Evolutionary conservation across 2,113 vertebrate genomes (phyloP).

Genomic region (Callithrix jacchus): DNA sequence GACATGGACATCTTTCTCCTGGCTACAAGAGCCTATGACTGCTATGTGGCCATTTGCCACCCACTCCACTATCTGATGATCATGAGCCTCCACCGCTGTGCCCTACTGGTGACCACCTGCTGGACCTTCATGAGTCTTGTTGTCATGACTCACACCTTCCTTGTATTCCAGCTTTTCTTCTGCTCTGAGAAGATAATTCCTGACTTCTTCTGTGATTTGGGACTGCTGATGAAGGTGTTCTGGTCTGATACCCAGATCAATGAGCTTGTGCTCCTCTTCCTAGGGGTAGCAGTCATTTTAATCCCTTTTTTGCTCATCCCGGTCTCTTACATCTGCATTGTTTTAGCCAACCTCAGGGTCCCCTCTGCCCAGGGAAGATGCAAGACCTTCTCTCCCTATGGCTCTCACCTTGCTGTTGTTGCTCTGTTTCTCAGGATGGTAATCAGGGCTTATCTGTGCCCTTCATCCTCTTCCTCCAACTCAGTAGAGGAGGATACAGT

Average conservation of each 20-base stretch:
- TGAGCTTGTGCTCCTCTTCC: slow-evolving; percentile 44
- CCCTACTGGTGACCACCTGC: slow-evolving; percentile 36
- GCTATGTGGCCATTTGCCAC: slow-evolving; percentile 62
- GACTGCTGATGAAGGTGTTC: slow-evolving; percentile 62
- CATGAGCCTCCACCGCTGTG: slow-evolving; percentile 49
- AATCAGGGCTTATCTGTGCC: slow-evolving; percentile 66
- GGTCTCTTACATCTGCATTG: slow-evolving; percentile 60
- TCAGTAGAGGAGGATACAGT: slow-evolving; percentile 26
- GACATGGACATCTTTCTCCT: slow-evolving; percentile 72
- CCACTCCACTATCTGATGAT: slow-evolving; percentile 52
- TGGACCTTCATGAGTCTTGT: slow-evolving; percentile 44
- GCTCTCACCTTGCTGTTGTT: slow-evolving; percentile 62
- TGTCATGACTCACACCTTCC: slow-evolving; percentile 61
- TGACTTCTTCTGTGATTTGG: slow-evolving; percentile 75
- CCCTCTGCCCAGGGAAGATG: slow-evolving; percentile 53
- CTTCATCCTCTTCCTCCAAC: neutral
- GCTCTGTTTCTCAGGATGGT: slow-evolving; percentile 68
- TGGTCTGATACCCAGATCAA: slow-evolving; percentile 59
- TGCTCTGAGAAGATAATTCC: slow-evolving; percentile 53
- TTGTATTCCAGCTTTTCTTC: slow-evolving; percentile 64
- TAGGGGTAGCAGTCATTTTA: slow-evolving; percentile 61
- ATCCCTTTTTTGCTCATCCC: slow-evolving; percentile 55
- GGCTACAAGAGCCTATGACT: slow-evolving; percentile 65
- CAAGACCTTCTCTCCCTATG: slow-evolving; percentile 70
- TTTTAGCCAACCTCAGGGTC: slow-evolving; percentile 43